phyloP scores from a whole-genome alignment of 2,888 invertebrate genomes.

The Lathronympha strigana region DNA sequence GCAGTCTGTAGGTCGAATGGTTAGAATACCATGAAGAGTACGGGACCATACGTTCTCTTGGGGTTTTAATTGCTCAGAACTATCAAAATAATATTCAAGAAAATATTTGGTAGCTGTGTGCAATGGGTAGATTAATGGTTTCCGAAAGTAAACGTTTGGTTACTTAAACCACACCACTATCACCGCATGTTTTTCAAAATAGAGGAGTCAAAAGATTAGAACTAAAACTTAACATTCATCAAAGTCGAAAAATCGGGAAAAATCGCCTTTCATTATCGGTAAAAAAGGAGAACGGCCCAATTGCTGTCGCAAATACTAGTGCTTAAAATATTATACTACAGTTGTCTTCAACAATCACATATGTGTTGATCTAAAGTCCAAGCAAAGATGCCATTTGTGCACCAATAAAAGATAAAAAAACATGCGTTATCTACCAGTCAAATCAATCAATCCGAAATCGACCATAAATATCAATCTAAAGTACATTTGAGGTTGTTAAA shows the following conservation, averaged over 20 bases:
- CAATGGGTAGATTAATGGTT: too few relatives aligned
- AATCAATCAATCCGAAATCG: constrained; percentile 17
- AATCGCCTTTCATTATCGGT: too few relatives aligned
- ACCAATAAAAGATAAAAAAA: background rate
- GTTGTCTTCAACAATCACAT: background rate
- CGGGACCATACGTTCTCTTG: background rate
- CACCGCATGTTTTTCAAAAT: too few relatives aligned
- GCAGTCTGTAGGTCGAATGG: background rate
- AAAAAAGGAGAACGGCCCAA: background rate
- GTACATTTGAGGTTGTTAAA: constrained; percentile 10
- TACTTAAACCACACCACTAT: too few relatives aligned
- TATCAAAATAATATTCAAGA: too few relatives aligned
- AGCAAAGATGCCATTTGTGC: background rate
- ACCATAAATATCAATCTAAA: constrained; percentile 25
- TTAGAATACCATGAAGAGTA: background rate
- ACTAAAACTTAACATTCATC: too few relatives aligned
- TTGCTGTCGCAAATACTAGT: background rate
- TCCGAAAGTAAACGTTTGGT: too few relatives aligned
- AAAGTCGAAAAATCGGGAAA: too few relatives aligned
- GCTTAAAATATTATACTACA: background rate
- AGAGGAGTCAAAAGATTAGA: too few relatives aligned
- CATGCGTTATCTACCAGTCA: constrained; percentile 2
- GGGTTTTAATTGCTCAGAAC: too few relatives aligned
- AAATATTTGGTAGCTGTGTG: too few relatives aligned
- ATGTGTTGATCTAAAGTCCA: background rate